Evolutionary conservation across 2,113 vertebrate genomes (phyloP).

Genomic region (Sphyrna mokarran): DNA sequence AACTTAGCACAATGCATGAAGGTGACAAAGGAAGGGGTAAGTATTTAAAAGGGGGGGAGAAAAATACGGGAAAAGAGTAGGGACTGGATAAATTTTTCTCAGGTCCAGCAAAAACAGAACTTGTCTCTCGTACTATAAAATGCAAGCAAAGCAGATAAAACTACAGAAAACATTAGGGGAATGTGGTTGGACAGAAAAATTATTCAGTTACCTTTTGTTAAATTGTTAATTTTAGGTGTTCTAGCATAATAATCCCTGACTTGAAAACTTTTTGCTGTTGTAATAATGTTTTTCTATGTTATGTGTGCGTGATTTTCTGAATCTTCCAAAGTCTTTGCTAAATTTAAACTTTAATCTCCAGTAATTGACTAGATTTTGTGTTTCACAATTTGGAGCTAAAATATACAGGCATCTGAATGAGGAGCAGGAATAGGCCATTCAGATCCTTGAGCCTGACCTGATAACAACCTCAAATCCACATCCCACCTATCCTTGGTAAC

Average conservation of each 20-base stretch:
- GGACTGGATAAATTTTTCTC: neutral
- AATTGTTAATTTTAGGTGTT: neutral
- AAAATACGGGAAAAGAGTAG: neutral
- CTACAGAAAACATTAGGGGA: neutral
- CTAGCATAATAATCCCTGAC: neutral
- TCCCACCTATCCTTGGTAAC: no score
- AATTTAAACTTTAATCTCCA: neutral
- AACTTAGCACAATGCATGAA: neutral
- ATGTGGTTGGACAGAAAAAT: neutral
- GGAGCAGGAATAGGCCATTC: no score
- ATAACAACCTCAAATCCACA: no score
- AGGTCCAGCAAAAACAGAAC: neutral
- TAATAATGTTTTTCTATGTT: neutral
- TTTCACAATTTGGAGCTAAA: neutral
- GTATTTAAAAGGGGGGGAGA: neutral
- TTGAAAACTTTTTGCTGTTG: neutral
- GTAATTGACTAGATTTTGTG: neutral
- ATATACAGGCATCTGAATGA: neutral
- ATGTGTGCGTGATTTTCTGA: neutral
- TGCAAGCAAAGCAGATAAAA: neutral
- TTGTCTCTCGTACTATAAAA: neutral
- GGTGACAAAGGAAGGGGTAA: neutral
- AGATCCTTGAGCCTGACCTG: no score
- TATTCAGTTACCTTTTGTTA: neutral
- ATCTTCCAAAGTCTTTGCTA: neutral